Conservation (phyloP, 2,888 invertebrate genomes). For the Chromoteleia sp. region DNA sequence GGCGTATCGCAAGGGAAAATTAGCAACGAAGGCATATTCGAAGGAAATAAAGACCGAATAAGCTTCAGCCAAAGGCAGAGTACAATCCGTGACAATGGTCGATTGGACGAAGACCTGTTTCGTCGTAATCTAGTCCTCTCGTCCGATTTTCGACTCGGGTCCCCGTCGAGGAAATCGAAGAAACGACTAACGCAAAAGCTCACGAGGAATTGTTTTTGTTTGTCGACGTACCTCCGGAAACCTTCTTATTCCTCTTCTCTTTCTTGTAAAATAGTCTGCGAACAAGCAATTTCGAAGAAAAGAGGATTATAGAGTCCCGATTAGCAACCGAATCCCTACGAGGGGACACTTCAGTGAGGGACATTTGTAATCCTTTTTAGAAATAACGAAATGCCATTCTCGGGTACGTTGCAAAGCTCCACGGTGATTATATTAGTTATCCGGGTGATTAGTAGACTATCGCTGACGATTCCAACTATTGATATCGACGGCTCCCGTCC, state of each 20-base stretch:
- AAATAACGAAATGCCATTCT: slow-evolving; percentile 49
- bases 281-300: slow-evolving; percentile 28
- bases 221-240: slow-evolving; percentile 28
- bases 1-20: slow-evolving; percentile 87
- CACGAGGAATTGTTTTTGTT: slow-evolving; percentile 36
- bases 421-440: slow-evolving; percentile 23
- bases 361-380: slow-evolving; percentile 28
- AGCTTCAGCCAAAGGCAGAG: slow-evolving; percentile 47
- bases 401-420: slow-evolving; percentile 39
- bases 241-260: slow-evolving; percentile 12
- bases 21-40: slow-evolving; percentile 47
- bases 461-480: slow-evolving; percentile 14
- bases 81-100: slow-evolving; percentile 66
- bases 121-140: slow-evolving; percentile 72
- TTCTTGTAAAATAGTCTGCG: slow-evolving; percentile 51
- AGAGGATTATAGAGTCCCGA: slow-evolving; percentile 23
- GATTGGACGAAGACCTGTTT: slow-evolving; percentile 70
- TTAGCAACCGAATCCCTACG: not conserved
- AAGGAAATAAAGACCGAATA: slow-evolving; percentile 78
- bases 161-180: slow-evolving; percentile 43
- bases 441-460: slow-evolving; percentile 27
- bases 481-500: not conserved
- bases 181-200: slow-evolving; percentile 45
- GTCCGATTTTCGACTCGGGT: slow-evolving; percentile 62
- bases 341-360: not conserved